Evolutionary conservation across 2,888 invertebrate genomes (phyloP), one percentile per base, ranked within the genome.

Genomic region (Abscondita cerata): DNA sequence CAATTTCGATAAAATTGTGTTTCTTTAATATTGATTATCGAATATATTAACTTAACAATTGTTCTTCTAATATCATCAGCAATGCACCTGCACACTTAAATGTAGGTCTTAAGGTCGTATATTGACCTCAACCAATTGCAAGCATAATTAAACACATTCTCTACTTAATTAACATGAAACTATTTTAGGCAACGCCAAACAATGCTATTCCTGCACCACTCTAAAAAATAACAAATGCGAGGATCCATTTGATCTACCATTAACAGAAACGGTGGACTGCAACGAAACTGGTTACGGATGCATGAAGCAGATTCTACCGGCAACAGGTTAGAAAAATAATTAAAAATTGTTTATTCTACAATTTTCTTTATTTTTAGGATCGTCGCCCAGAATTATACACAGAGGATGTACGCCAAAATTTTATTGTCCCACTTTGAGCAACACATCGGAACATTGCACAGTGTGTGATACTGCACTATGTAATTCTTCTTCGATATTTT

Each of bases 171-270:
- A n/a, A n/a, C n/a, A n/a, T n/a, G n/a, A n/a, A n/a, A n/a, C n/a
- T 48, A 12, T 48, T 51, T 33, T 34, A 51, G 51, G 34, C n/a
- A 4, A 15, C 1, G 33, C 34, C 1, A 12, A 33, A 11, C n/a
- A 34, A 13, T 51, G 51, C n/a, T 51, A 16, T 36, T 36, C 51
- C 1, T 51, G 51, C 34, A 51, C 34, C n/a, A 51, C 51, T 11
- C 15, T 33, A 16, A 51, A 31, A 8, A 13, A 6, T n/a, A 15
- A 12, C 12, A 51, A 51, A n/a, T 51, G 51, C 16, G 16, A 33
- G 1, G 51, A 51, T 33, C 8, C 34, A 1, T 31, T 51, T 33
- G 16, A 33, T 13, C 31, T 9, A 18, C 9, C n/a, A 33, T 2
- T 8, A 16, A 15, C 8, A 8, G 51, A 51, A 9, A 34, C 33